Base-by-base conservation (phyloP, 30 jellyfish, hydroid and myxozoan genomes). In the Cassiopea xamachana region DNA sequence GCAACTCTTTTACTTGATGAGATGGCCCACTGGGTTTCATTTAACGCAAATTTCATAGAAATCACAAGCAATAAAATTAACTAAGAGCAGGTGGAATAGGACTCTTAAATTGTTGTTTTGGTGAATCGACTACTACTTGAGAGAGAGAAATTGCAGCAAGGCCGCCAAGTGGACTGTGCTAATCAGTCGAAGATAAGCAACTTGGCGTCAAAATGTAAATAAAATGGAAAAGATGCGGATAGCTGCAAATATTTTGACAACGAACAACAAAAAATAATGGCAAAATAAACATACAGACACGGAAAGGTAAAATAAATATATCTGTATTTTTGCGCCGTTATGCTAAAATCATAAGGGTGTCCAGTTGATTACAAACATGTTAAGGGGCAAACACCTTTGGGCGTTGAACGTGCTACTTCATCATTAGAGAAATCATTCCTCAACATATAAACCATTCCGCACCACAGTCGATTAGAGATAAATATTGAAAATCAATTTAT, bases 21-120 rank as follows among this genome's bases (percentile, higher is more conserved):
- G 12, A 10, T 55, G 64, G 12, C 7, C 10, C 64, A 55, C 12
- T 3, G 7, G 64, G 64, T 27, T 27, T 27, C 39, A 27, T 27
- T 27, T 27, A 10, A 55, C 60, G 79, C 17, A 60, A 68, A 68
- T 60, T 70, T 67, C 43, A 67, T 9, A 84, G 92, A 84, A 71
- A 64, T 64, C 74, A 73, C 2, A 64, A 17, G 43, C 74, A 64
- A 9, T 64, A 14, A 64, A 64, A 64, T 64, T 2, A 64, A 17
- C 39, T 5, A 17, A 17, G 43, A 64, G 74, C 74, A 64, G 74
- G 74, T 64, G 74, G 74, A 13, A 64, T 64, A 64, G 43, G 74
- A 17, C 27, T 5, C 19, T 64, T 2, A 2, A 14, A 64, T 64
- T 14, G 27, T 64, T 4, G 74, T 14, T 2, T 4, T 2, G 19